Evolutionary conservation across 2,888 invertebrate genomes (phyloP), one percentile per base, ranked within the genome.

Genomic region (Tiphia femorata): DNA sequence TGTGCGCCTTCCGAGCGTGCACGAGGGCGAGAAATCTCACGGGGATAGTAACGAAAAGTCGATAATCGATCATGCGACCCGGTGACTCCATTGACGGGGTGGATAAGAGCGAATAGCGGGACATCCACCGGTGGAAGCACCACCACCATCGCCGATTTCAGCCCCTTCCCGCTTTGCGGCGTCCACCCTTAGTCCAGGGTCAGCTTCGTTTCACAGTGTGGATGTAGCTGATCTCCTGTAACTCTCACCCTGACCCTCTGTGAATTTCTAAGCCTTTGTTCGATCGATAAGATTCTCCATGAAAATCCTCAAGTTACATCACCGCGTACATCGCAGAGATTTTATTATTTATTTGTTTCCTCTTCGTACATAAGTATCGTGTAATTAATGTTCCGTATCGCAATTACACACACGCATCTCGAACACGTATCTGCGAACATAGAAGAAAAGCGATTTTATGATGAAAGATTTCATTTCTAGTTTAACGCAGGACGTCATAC

Each of bases 11-110:
- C 19, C 14, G 37, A 25, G 25, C 8, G 10, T 3, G 21, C 53
- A 41, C 42, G 43, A 16, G 49, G 47, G 27, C 38, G 47, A 43
- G 43, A 37, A 41, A 54, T 58, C 56, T 57, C 53, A 37, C 42
- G 41, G 42, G 48, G 60, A 40, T 38, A 40, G 43, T 43, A 51
- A 56, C 56, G 35, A 56, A 46, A 48, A 57, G 30, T 48, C 62
- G 52, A 62, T 62, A 62, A 62, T 62, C 62, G 60, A 62, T 62
- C 60, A 61, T 56, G 21, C 60, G 60, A 61, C 52, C 47, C 52
- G 52, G 41, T 61, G 57, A 49, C 47, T 48, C 48, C 51, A 55
- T 62, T 59, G 59, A 62, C 44, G 42, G 16, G 14, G 19, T 46
- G 30, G 40, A 49, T 50, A 33, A 58, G 42, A 27, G 40, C 29